Evolutionary conservation across 1,140 invertebrate genomes (phyloP).

Genomic region (Hylaeus volcanicus): DNA sequence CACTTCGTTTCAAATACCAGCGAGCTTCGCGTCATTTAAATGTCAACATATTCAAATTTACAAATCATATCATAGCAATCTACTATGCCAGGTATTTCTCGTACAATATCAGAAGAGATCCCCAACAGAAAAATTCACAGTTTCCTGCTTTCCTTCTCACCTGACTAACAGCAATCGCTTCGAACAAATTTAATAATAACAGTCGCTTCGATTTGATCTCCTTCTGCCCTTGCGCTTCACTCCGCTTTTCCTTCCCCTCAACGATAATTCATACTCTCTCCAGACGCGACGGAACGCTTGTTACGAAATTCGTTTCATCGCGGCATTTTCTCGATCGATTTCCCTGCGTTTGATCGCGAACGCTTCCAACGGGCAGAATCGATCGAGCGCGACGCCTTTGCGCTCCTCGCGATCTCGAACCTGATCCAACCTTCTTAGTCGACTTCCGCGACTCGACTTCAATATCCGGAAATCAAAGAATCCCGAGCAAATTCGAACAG

Average conservation of each 20-base stretch:
- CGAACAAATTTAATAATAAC: too few relatives aligned
- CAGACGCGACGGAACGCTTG: neutral
- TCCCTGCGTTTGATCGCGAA: neutral
- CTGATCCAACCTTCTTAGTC: neutral
- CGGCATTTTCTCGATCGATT: neutral
- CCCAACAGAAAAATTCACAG: too few relatives aligned
- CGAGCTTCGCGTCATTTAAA: too few relatives aligned
- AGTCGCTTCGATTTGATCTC: neutral
- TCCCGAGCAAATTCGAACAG: conserved; percentile 52
- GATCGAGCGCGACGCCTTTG: conserved; percentile 15
- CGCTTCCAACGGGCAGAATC: conserved; percentile 8
- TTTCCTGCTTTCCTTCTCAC: too few relatives aligned
- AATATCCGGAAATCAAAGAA: conserved; percentile 58
- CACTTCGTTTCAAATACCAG: too few relatives aligned
- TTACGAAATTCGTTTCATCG: neutral
- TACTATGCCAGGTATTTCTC: too few relatives aligned
- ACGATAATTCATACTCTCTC: neutral
- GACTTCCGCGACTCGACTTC: conserved; percentile 45
- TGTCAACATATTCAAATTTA: too few relatives aligned
- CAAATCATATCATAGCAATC: too few relatives aligned
- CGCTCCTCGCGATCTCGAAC: conserved; percentile 17
- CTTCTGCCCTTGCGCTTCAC: neutral
- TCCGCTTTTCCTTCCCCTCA: too few relatives aligned
- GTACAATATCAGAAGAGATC: too few relatives aligned
- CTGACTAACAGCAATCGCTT: too few relatives aligned